Percentiles rank a stretch among this genome's conserved stretches.
Evolutionary conservation across 2,113 vertebrate species (phyloP).

Genomic region (Salminus brasiliensis): DNA sequence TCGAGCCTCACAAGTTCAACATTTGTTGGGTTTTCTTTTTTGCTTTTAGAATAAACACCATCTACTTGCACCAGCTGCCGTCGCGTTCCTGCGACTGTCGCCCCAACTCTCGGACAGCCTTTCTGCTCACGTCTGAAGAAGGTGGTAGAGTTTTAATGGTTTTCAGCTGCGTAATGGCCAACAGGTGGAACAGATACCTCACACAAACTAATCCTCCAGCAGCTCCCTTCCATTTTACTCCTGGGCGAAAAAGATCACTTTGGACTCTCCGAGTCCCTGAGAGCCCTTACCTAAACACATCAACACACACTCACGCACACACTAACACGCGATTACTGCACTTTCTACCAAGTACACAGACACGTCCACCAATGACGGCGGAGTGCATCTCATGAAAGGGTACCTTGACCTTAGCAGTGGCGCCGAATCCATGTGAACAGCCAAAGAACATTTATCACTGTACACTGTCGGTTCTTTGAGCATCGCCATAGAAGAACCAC

Average conservation of each 20-base stretch:
- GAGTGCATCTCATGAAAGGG: too few species aligned
- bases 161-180: conserved; percentile 39
- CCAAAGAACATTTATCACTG: not conserved
- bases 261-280: not conserved
- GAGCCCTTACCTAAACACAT: conserved; percentile 29
- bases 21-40: conserved; percentile 14
- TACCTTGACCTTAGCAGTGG: not conserved
- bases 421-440: not conserved
- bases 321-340: conserved; percentile 2
- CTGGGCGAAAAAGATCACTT: conserved; percentile 12
- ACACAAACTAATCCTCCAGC: not conserved
- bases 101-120: not conserved
- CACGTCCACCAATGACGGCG: not conserved
- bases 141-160: not conserved
- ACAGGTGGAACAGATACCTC: conserved; percentile 27
- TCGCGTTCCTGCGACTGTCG: not conserved
- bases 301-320: not conserved
- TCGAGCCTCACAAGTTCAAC: not conserved
- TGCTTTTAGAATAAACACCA: conserved; percentile 8
- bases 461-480: too few species aligned
- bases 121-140: not conserved
- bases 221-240: conserved; percentile 3
- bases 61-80: conserved; percentile 24
- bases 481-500: too few species aligned
- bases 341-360: not conserved